Base-by-base conservation (phyloP, 2,797 vertebrate species). In the Emydoidea blandingii region DNA sequence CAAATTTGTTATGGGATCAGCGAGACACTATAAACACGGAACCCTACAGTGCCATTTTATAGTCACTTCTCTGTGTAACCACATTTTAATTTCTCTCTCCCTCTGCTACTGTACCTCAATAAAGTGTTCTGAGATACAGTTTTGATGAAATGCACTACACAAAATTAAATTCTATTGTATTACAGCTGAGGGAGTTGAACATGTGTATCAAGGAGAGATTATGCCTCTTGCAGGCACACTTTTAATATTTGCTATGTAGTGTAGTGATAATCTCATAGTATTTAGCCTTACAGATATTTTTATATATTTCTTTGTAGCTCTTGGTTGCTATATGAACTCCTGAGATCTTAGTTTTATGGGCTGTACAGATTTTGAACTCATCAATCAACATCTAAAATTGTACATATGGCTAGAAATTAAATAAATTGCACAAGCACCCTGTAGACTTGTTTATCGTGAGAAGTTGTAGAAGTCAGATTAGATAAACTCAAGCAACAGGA, bases 111-210 rank as follows among this genome's bases (percentile, higher is more conserved):
- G 41, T 27, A 93, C 8, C 41, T 21, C 25, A 7, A 78, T 79
- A 84, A 92, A 87, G 6, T 83, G 29, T 8, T 84, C 87, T 90
- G 80, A 91, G 72, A 80, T 49, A 8, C 4, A 59, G 9, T 86
- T 88, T 56, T 53, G 29, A 53, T 89, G 81, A 91, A 81, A 5
- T 85, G 18, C 21, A 49, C 78, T 52, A 78, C 81, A 90, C 8
- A 96, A 92, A 87, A 92, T 89, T 91, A 89, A 91, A 47, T 21
- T 87, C n/a, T 82, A 6, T 53, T 86, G 49, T 86, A 74, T 83
- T 92, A 81, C 41, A 90, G 7, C 3, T 83, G 59, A 83, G 84
- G n/a, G 10, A 95, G 6, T 41, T 84, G 83, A 62, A 94, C 50
- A 83, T 78, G 7, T 88, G 9, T 84, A 41, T 59, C n/a, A 78